Base-by-base conservation (phyloP, 2,888 invertebrate species). In the Orthosia incerta region DNA sequence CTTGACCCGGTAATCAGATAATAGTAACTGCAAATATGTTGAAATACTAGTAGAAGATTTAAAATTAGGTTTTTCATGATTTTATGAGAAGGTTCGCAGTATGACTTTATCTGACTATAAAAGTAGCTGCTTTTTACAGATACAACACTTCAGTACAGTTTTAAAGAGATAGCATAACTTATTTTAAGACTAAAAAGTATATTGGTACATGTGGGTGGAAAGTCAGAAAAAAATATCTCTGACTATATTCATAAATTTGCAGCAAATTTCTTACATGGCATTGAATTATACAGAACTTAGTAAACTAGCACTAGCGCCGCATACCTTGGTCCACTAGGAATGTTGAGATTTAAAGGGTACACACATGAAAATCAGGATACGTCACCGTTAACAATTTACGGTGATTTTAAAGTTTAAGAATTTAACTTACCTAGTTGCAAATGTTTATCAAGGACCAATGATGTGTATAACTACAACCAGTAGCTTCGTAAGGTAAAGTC, bases 401-500 rank as follows among this genome's bases (percentile, higher is more conserved):
- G 57, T 57, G 16, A 20, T 73, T 67, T 45, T n/a, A 56, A 72
- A 57, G 31, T 69, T 51, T 26, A 62, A 83, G 61, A 13, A 51
- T 68, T 73, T 20, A 66, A 83, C 79, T 79, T 69, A 20, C 57
- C 26, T 59, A 55, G 20, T 23, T 31, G 16, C 18, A 53, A 46
- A 31, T 31, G 46, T 53, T 53, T 65, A 62, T 60, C 31, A 50
- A 74, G 53, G 31, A 20, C 51, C 3, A 53, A 53, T 23, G 12
- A 26, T 50, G 26, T 18, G 53, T 26, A 9, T 20, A 56, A 48
- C 31, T 55, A 63, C 23, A 23, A 57, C 63, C 59, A 53, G 69
- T 53, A 63, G 18, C 66, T 74, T 45, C 39, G 66, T 60, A 76
- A 74, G 64, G 60, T 26, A 23, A 48, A 71, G 78, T 82, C 81